Evolutionary conservation across 2,113 vertebrate genomes (phyloP), one percentile per base, ranked within the genome.

Genomic region (Podocnemis expansa): DNA sequence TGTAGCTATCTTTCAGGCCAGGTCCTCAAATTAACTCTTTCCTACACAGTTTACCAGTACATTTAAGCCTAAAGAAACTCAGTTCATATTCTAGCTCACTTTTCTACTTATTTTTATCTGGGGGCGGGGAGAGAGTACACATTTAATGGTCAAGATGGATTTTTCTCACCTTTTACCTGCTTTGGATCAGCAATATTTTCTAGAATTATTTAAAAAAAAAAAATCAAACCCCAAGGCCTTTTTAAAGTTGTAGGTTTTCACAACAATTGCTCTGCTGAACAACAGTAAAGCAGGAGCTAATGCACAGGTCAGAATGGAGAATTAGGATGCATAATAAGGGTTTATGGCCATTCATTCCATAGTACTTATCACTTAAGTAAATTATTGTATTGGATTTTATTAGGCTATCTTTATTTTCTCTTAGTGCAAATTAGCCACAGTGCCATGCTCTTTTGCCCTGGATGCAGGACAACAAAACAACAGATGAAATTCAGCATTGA

Each of bases 31-130:
- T n/a, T n/a, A n/a, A n/a, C n/a, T n/a, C n/a, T n/a, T n/a, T n/a
- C n/a, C n/a, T n/a, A n/a, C n/a, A n/a, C n/a, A 21, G n/a, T 38
- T 19, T 70, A n/a, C 67, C 67, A 70, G 5, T 38, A 38, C 21
- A 34, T 5, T 70, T 70, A 38, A 94, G 96, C 91, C 93, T 87
- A 93, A 96, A 85, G 89, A 93, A 95, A 75, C 78, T 84, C 89
- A 58, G 17, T 70, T 87, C 91, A 96, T 92, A 63, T 58, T 93
- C 88, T 70, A 70, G 55, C 93, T 94, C 91, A 82, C 58, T 95
- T 97, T 90, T 90, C n/a, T n/a, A n/a, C n/a, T n/a, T n/a, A n/a
- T n/a, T n/a, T n/a, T n/a, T n/a, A n/a, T n/a, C n/a, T n/a, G n/a
- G n/a, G n/a, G n/a, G n/a, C n/a, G n/a, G 31, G 19, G 16, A 70